Evolutionary conservation across 2,888 invertebrate species (phyloP), one percentile per base, ranked within the genome.

Genomic region (Protophormia terraenovae): DNA sequence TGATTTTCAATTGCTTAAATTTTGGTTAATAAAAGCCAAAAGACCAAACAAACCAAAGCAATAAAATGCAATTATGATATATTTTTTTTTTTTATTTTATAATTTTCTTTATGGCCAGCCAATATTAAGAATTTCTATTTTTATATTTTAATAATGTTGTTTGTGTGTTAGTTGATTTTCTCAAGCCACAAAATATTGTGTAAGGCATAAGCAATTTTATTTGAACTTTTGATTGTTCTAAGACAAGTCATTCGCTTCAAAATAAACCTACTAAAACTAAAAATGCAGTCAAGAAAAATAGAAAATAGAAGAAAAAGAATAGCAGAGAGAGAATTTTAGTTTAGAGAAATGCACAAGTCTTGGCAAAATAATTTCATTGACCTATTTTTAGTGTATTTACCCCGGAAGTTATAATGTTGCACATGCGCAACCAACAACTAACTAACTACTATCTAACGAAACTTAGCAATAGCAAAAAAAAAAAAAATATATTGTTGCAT

Each of bases 321-420:
- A 64, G 62, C 73, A 79, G 35, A n/a, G 50, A 71, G 71, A 81
- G 58, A 62, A 58, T 55, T 71, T 80, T 50, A 50, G 55, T 32
- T 19, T 29, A 62, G 22, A 53, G 69, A 71, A 53, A 55, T 24
- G 35, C 4, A 47, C 16, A 78, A 72, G 80, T 66, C 64, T 14
- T 62, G 82, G 76, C 78, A 82, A 67, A n/a, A n/a, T 76, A 71
- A 73, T 88, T 87, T 88, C 88, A 87, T 84, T 88, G 88, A 88
- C 88, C 88, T 55, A 88, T 87, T 87, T 88, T 88, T 64, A 83
- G 88, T 88, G 84, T 87, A 77, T 88, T 88, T 88, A 88, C 87
- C 88, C 88, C 88, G 88, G 88, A 88, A 88, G 86, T 87, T 81
- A 78, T 66, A 83, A 67, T 73, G 85, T 82, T 86, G 87, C 86